phyloP scores from a whole-genome alignment of 2,113 vertebrate species.

The Andinoacara biseriatus region DNA sequence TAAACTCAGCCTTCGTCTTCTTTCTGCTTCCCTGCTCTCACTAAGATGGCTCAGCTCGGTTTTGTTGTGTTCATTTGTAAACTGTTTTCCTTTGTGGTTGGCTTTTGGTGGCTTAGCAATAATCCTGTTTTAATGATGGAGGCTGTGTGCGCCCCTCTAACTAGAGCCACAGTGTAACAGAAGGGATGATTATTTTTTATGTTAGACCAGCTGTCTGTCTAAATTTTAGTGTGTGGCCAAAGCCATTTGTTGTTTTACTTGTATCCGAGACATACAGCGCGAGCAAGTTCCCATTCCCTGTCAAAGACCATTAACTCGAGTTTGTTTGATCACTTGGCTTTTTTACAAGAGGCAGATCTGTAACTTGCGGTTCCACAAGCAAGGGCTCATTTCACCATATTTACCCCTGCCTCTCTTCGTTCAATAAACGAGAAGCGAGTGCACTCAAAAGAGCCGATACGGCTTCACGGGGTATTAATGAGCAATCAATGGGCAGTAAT shows the following conservation, averaged over 20 bases:
- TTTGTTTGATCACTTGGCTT: slow-evolving; percentile 28
- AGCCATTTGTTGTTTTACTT: slow-evolving; percentile 25
- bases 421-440: slow-evolving; percentile 50
- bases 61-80: slow-evolving; percentile 37
- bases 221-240: neutral
- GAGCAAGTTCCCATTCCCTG: neutral
- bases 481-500: slow-evolving; percentile 76
- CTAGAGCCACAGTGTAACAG: slow-evolving; percentile 9
- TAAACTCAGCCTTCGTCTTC: neutral
- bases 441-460: slow-evolving; percentile 37
- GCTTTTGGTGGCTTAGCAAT: slow-evolving; percentile 30
- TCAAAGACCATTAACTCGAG: neutral
- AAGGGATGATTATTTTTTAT: slow-evolving; percentile 26
- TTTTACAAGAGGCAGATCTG: slow-evolving; percentile 2
- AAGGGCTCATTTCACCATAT: slow-evolving; percentile 57
- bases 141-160: slow-evolving; percentile 6
- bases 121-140: slow-evolving; percentile 36
- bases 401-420: slow-evolving; percentile 36
- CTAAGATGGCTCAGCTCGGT: slow-evolving; percentile 24
- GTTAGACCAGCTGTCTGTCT: slow-evolving; percentile 15
- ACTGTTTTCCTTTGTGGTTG: slow-evolving; percentile 32
- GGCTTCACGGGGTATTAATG: slow-evolving; percentile 68
- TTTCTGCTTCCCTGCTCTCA: slow-evolving; percentile 14
- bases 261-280: neutral
- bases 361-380: neutral